Base-by-base conservation (phyloP, 2,113 vertebrate species). In the Chloropsis cyanopogon region DNA sequence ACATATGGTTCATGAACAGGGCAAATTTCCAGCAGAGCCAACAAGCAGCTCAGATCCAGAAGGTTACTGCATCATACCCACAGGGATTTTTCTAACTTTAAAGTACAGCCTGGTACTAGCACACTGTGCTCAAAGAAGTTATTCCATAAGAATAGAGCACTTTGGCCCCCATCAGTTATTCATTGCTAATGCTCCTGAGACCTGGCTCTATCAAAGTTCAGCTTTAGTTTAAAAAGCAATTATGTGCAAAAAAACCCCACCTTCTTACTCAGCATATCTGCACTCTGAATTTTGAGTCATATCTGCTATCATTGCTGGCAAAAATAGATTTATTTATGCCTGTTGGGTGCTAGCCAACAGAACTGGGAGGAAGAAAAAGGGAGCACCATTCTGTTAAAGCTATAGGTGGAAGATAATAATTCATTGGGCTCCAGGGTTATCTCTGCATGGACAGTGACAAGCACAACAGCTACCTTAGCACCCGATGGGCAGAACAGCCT, bases 191-290 rank as follows among this genome's bases (percentile, higher is more conserved):
- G 13, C 59, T 54, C 73, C 90, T 44, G 60, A 85, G 84, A 84
- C 61, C 46, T 72, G 82, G 53, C 46, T 60, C 82, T 41, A 88
- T 41, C 63, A 17, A 90, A 94, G 75, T 41, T 57, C 88, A 92
- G 37, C 29, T 92, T 86, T 61, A 90, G 60, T 41, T 78, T 93
- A 86, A 90, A 93, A 94, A 63, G 85, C 68, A 93, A 84, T 82
- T 88, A 85, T 70, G 60, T 53, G 46, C 60, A 80, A 70, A 91
- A 37, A 79, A 78, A 12, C 0, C 11, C 50, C 75, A 93, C 92
- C 60, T 89, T 95, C 84, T 97, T 96, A 97, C 88, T 96, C 95
- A 97, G 95, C 92, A 92, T 86, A 96, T 94, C 90, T 83, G 56
- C 92, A 65, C 47, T 90, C 85, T 78, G 92, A 93, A 95, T 96